phyloP scores from a whole-genome alignment of 2,888 invertebrate genomes.

The Ectemnius continuus region DNA sequence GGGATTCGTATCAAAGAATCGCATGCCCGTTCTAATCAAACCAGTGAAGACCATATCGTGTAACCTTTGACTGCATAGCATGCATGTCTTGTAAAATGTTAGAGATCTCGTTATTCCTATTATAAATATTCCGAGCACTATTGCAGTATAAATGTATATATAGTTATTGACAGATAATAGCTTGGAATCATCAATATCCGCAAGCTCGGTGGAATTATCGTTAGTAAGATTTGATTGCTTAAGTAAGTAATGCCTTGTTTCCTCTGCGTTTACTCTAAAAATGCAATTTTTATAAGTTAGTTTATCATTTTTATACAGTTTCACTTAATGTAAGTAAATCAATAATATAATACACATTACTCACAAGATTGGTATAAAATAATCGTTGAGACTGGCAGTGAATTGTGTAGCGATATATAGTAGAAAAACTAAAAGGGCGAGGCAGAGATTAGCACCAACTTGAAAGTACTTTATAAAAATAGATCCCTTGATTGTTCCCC shows the following conservation, averaged over 20 bases:
- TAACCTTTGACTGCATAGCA: constrained; percentile 79
- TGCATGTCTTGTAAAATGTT: constrained; percentile 78
- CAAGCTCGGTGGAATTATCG: constrained; percentile 21
- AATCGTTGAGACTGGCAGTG: constrained; percentile 84
- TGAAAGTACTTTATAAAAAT: constrained; percentile 79
- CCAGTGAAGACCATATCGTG: constrained; percentile 81
- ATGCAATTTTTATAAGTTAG: constrained; percentile 27
- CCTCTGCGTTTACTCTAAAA: constrained; percentile 82
- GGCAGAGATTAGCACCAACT: constrained; percentile 79
- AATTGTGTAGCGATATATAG: constrained; percentile 81
- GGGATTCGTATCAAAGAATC: constrained; percentile 92
- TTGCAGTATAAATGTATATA: constrained; percentile 82
- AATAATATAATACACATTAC: constrained; percentile 37
- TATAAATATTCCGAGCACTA: constrained; percentile 78
- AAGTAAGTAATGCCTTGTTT: constrained; percentile 60
- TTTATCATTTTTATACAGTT: neutral
- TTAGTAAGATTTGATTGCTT: constrained; percentile 10
- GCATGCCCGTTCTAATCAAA: constrained; percentile 81
- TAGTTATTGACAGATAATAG: constrained; percentile 75
- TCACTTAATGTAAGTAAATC: too few species aligned
- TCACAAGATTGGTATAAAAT: constrained; percentile 80
- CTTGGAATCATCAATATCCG: constrained; percentile 55
- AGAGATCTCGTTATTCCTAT: constrained; percentile 78
- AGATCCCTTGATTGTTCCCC: constrained; percentile 77
- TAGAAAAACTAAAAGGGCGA: constrained; percentile 77